These are phyloP conservation scores for Lepus americanus DNA, from an alignment of 2,113 vertebrate genomes.

Conservation along the genomic window DNA sequence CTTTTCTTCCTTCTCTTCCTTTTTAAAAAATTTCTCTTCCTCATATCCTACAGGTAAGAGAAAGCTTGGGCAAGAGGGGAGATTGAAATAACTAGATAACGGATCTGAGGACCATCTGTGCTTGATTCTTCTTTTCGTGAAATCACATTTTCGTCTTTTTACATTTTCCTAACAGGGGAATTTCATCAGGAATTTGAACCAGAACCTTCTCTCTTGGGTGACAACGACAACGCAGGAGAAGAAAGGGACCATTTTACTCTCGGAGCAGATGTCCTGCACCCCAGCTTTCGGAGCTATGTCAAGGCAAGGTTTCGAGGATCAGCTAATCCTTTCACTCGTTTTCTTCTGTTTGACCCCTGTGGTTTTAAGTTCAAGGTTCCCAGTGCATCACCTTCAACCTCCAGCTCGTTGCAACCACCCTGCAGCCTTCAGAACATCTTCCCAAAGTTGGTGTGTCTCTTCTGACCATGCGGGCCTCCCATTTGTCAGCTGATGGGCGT, in stretches of 20 bases:
- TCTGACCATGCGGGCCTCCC: not conserved
- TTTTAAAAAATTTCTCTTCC: too few relatives aligned
- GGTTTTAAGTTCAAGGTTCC: constrained; percentile 28
- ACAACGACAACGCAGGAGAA: constrained; percentile 87
- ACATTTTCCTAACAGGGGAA: constrained; percentile 83
- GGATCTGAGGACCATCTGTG: not conserved
- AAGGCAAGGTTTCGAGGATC: constrained; percentile 89
- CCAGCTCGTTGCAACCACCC: not conserved
- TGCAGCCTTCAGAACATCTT: not conserved
- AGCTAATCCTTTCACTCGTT: not conserved
- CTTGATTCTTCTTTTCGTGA: constrained; percentile 5
- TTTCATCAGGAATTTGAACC: constrained; percentile 85
- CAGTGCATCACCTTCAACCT: not conserved
- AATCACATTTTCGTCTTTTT: not conserved
- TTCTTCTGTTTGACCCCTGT: not conserved
- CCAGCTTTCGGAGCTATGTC: constrained; percentile 92
- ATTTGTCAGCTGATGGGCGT: not conserved
- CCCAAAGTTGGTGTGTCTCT: accelerated
- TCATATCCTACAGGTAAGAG: not conserved
- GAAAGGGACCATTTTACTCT: constrained; percentile 86
- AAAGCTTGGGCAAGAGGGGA: not conserved
- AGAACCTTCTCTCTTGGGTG: constrained; percentile 81
- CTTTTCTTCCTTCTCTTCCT: too few relatives aligned
- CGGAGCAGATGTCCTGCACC: constrained; percentile 87
- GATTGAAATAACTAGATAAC: not conserved